A percentile compares a stretch with the other conserved stretches of the same genome.
These are phyloP conservation scores for Lacanobia wlatinum DNA, from an alignment of 2,888 invertebrate genomes.

Conservation along the genomic window DNA sequence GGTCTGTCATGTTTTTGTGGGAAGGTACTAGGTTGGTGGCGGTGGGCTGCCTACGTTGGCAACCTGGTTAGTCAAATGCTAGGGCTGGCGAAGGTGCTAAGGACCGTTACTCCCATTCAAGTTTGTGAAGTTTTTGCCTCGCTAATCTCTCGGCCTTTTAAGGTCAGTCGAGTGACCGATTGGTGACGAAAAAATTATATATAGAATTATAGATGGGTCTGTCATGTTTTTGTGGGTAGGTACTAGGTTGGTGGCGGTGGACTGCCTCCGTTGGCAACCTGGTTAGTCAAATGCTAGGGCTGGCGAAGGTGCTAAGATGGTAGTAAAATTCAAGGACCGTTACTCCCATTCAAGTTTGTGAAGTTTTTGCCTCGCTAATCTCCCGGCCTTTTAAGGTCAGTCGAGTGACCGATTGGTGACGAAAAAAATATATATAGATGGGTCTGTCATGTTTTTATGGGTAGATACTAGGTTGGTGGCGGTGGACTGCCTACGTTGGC, in stretches of 20 bases:
- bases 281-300: slow-evolving; percentile 2
- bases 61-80: neutral
- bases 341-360: slow-evolving; percentile 43
- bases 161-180: slow-evolving; percentile 46
- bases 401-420: slow-evolving; percentile 53
- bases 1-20: slow-evolving; percentile 54
- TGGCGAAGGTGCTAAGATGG: slow-evolving; percentile 7
- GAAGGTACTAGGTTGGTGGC: neutral
- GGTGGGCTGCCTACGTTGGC: neutral
- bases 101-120: slow-evolving; percentile 55
- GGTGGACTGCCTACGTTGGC: neutral
- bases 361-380: slow-evolving; percentile 55
- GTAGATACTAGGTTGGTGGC: neutral
- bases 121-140: slow-evolving; percentile 46
- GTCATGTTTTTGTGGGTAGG: slow-evolving; percentile 55
- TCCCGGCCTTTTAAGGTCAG: slow-evolving; percentile 56
- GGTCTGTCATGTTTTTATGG: slow-evolving; percentile 54
- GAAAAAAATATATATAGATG: slow-evolving; percentile 60
- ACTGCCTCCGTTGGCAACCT: slow-evolving; percentile 8
- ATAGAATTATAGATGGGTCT: slow-evolving; percentile 54
- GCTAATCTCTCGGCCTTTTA: slow-evolving; percentile 56
- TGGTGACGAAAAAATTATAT: slow-evolving; percentile 60
- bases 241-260: neutral
- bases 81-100: slow-evolving; percentile 21
- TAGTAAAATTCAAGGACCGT: too few species aligned